A percentile compares a stretch with the other conserved stretches of the same genome.
Evolutionary conservation across 2,888 invertebrate species (phyloP).

Genomic region (Calliopum simillimum): DNA sequence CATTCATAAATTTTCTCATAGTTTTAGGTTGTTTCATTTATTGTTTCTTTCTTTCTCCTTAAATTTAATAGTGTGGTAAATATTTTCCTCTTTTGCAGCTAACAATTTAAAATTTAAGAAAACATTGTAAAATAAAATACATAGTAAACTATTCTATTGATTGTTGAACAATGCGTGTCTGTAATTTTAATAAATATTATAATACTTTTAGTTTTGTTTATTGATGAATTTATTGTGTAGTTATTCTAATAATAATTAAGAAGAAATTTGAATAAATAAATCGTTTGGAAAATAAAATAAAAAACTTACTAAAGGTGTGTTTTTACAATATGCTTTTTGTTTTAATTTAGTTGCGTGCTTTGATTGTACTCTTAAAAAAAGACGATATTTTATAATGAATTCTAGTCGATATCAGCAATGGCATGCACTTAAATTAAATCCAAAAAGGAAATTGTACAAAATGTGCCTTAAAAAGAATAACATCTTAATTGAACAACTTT

Average conservation of each 20-base stretch:
- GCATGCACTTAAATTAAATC: no score
- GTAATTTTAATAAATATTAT: constrained; percentile 46
- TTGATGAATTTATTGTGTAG: constrained; percentile 45
- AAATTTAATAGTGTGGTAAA: not conserved
- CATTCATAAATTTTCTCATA: constrained; percentile 19
- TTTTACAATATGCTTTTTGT: not conserved
- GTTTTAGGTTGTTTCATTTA: constrained; percentile 29
- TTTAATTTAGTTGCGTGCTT: no score
- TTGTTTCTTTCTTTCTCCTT: constrained; percentile 10
- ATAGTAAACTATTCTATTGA: constrained; percentile 49
- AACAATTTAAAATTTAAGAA: constrained; percentile 20
- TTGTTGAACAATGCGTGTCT: constrained; percentile 61
- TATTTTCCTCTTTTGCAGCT: constrained; percentile 16
- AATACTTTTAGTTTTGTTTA: constrained; percentile 34
- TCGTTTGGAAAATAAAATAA: constrained; percentile 39
- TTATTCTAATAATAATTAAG: constrained; percentile 40
- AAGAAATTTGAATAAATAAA: constrained; percentile 44
- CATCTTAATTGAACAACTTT: no score
- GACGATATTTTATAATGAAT: no score
- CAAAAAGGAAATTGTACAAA: no score
- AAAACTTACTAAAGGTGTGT: not conserved
- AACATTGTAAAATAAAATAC: constrained; percentile 35
- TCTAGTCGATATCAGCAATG: no score
- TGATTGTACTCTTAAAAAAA: no score
- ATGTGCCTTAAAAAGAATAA: no score